Evolutionary conservation across 2,888 invertebrate species (phyloP), one percentile per base, ranked within the genome.

Genomic region (Epicampocera succincta): DNA sequence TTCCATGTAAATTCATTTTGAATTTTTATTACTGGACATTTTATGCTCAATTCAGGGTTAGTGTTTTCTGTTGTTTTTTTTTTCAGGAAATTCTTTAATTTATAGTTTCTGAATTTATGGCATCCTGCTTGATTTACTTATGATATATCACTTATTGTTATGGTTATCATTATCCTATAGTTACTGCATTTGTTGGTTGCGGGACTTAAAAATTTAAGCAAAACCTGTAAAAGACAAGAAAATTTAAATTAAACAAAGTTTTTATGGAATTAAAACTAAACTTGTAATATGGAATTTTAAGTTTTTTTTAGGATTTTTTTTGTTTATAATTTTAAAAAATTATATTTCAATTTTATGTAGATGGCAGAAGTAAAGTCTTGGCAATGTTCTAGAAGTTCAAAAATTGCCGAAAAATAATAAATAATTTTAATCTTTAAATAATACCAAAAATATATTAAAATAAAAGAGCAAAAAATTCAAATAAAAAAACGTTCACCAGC

Each of bases 1-100:
- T 66, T 54, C 33, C 74, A 15, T 48, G 58, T 46, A 78, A 71
- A 78, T 66, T 54, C 74, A 82, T 78, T 66, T 42, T 69, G n/a
- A 46, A 19, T 48, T 52, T 33, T 46, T 50, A 15, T 61, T 46
- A 13, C 33, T 63, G 8, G 4, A 33, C 50, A 15, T 46, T 46
- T 17, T 25, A n/a, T 40, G n/a, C 9, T 42, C 5, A 9, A 13
- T 0, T 38, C 33, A 15, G 25, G 0, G 6, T 33, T 33, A 33
- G 8, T 33, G 8, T 33, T 25, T 2, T 25, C 2, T 25, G 5
- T 25, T 25, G 2, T 44, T 25, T 44, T 54, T n/a, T 65, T 2
- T 15, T 13, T 17, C 15, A 33, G 46, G 3, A 13, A 15, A n/a
- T 21, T 25, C 48, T 3, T 52, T 21, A 25, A 50, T 11, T 29